Conservation (phyloP, 2,888 invertebrate genomes). For the Metacarcinus magister region DNA sequence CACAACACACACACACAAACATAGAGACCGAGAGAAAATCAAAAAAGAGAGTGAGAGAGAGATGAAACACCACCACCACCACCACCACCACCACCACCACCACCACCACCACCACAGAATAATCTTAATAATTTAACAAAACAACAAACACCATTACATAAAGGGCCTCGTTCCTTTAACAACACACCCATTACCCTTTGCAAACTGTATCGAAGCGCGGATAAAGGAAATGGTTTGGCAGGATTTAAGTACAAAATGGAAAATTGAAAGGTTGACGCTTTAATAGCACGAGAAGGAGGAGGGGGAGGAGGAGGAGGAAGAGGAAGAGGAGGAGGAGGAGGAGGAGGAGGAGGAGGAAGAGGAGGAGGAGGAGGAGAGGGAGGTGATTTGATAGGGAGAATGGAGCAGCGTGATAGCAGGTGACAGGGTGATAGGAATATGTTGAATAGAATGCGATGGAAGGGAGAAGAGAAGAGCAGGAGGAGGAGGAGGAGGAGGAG, state of each 20-base stretch:
- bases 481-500: not conserved
- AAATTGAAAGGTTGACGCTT: not conserved
- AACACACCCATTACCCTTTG: not conserved
- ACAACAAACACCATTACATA: not conserved
- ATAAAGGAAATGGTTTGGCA: not conserved
- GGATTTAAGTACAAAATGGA: not conserved
- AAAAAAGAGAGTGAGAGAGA: too few species aligned
- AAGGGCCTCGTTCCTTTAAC: not conserved
- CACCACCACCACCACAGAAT: not conserved
- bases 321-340: conserved; percentile 7
- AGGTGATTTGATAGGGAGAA: too few species aligned
- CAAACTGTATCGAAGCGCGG: not conserved
- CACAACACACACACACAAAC: too few species aligned
- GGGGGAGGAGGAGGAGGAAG: not conserved
- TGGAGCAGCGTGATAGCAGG: too few species aligned
- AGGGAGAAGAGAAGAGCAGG: not conserved
- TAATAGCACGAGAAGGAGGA: not conserved
- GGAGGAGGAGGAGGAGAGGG: too few species aligned
- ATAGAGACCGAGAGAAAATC: too few species aligned
- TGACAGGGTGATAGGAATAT: too few species aligned
- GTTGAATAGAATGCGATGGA: not conserved
- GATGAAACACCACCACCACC: too few species aligned
- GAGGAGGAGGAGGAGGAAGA: too few species aligned
- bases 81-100: too few species aligned
- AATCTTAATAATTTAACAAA: not conserved